Conservation (phyloP, 2,113 vertebrate genomes). For the Macroglossus sobrinus region DNA sequence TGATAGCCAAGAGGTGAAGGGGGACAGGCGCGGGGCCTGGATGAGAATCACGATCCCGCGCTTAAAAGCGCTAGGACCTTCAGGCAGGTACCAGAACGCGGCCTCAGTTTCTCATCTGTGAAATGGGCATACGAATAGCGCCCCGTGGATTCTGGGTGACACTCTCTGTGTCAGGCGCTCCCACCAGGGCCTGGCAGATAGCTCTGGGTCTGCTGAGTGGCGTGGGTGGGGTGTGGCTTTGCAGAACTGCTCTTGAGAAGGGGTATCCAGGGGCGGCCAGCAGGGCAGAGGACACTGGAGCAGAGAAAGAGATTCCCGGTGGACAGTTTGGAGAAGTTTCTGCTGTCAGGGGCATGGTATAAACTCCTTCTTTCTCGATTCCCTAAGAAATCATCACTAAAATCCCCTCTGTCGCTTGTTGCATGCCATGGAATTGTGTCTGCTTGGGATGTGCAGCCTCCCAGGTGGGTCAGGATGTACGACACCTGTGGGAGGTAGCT, state of each 20-base stretch:
- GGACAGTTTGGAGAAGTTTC: not conserved
- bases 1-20: accelerated
- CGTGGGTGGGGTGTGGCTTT: not conserved
- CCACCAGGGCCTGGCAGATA: not conserved
- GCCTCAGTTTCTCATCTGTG: conserved; percentile 5
- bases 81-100: not conserved
- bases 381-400: not conserved
- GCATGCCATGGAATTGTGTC: accelerated
- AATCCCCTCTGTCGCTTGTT: not conserved
- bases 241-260: not conserved
- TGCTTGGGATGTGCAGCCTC: not conserved
- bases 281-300: not conserved
- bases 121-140: not conserved
- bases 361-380: not conserved
- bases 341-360: not conserved
- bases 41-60: not conserved
- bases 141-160: not conserved
- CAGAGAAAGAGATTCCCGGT: not conserved
- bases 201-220: not conserved
- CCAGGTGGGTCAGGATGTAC: not conserved
- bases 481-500: not conserved
- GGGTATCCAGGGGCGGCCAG: not conserved
- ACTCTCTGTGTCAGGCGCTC: accelerated
- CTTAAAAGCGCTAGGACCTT: accelerated
- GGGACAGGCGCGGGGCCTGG: not conserved